A percentile compares a stretch with the other conserved stretches of the same genome.
phyloP scores from a whole-genome alignment of 2,888 invertebrate genomes.

The Rotaria sp. region DNA sequence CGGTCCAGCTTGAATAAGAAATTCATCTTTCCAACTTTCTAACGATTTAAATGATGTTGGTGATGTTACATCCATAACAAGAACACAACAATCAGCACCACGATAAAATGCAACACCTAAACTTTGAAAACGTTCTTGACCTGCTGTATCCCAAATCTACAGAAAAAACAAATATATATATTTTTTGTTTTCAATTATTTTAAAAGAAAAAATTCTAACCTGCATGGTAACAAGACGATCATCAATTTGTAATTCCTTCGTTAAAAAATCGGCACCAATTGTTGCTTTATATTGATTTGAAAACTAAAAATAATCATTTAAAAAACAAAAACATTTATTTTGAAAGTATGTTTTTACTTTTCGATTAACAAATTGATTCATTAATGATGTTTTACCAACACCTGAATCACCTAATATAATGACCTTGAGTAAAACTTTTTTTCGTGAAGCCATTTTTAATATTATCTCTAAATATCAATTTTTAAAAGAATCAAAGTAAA shows the following conservation, averaged over 20 bases:
- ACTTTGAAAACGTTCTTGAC: slow-evolving; percentile 97
- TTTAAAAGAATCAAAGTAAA: not conserved
- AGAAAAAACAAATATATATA: not conserved
- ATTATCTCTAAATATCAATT: too few relatives aligned
- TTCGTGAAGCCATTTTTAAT: slow-evolving; percentile 37
- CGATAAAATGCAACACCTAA: slow-evolving; percentile 97
- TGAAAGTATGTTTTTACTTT: slow-evolving; percentile 72
- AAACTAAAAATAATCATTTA: not conserved
- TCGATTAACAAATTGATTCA: slow-evolving; percentile 99
- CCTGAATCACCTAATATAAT: slow-evolving; percentile 52
- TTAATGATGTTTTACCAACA: slow-evolving; percentile 96
- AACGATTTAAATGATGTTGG: slow-evolving; percentile 95
- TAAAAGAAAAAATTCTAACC: slow-evolving; percentile 46
- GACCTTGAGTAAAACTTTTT: slow-evolving; percentile 39
- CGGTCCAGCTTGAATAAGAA: slow-evolving; percentile 70
- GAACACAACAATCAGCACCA: slow-evolving; percentile 91
- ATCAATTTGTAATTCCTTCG: slow-evolving; percentile 88
- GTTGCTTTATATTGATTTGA: slow-evolving; percentile 93
- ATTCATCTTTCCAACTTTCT: slow-evolving; percentile 96
- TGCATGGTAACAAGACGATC: slow-evolving; percentile 96
- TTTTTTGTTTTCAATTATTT: not conserved
- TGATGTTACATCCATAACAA: slow-evolving; percentile 96
- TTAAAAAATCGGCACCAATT: slow-evolving; percentile 98
- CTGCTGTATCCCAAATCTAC: slow-evolving; percentile 97
- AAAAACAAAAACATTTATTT: not conserved